Percentiles rank a stretch among this genome's conserved stretches.
phyloP scores from a whole-genome alignment of 2,113 vertebrate genomes.

The Cryptotis parvus region DNA sequence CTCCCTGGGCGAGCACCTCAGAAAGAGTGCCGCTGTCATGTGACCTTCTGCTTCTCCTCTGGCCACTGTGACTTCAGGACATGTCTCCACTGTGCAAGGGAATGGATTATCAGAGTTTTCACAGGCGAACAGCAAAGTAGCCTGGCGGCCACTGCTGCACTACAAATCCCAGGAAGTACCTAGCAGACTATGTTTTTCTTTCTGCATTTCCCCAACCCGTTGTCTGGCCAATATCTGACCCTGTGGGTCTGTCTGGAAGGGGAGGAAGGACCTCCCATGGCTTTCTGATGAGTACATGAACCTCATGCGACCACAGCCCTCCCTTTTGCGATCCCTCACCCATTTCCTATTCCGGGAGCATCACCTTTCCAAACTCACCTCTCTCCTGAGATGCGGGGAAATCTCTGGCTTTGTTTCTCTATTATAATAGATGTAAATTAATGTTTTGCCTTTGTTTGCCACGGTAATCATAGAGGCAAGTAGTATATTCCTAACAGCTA shows the following conservation, averaged over 20 bases:
- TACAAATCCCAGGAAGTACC: not conserved
- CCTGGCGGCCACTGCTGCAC: not conserved
- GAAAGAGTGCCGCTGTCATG: no score
- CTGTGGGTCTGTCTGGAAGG: not conserved
- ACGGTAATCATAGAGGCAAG: conserved; percentile 88
- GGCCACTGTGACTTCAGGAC: not conserved
- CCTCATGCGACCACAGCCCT: not conserved
- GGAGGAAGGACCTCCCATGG: fast-evolving
- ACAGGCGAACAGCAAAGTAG: fast-evolving
- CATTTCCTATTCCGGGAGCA: conserved; percentile 55
- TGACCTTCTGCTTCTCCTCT: not conserved
- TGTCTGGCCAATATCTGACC: not conserved
- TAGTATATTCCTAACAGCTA: conserved; percentile 91
- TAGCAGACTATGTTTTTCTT: not conserved
- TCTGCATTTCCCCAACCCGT: no score
- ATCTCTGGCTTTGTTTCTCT: conserved; percentile 82
- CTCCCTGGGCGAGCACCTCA: no score
- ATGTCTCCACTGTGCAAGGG: not conserved
- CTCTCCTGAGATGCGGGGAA: conserved; percentile 67
- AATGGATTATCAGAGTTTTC: fast-evolving
- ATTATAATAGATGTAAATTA: conserved; percentile 90
- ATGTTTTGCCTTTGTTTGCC: conserved; percentile 90
- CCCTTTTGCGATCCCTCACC: not conserved
- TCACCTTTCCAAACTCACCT: conserved; percentile 82
- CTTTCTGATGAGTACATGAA: no score